These are phyloP conservation scores for Dynastes grantii DNA, from an alignment of 2,888 invertebrate genomes.

Conservation along the genomic window DNA sequence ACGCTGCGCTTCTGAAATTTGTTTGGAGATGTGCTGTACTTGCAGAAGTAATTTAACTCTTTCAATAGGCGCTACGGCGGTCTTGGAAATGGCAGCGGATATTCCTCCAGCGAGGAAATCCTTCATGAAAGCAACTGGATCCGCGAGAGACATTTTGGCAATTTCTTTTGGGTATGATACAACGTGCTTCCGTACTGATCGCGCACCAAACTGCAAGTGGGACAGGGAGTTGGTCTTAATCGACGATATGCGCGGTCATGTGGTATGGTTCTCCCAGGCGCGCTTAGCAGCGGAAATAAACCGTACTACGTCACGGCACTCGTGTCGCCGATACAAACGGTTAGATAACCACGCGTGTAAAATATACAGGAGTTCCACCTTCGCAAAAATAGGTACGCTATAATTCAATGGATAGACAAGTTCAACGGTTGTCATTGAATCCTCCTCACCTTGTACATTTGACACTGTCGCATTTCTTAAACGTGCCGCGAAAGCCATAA, in stretches of 20 bases:
- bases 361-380: slow-evolving; percentile 7
- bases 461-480: not conserved
- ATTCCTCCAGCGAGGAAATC: slow-evolving; percentile 94
- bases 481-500: not conserved
- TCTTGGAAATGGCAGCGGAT: slow-evolving; percentile 95
- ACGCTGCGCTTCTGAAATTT: slow-evolving; percentile 86
- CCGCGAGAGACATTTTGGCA: slow-evolving; percentile 65
- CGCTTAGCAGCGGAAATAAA: slow-evolving; percentile 56
- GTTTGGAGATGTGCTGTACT: slow-evolving; percentile 94
- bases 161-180: slow-evolving; percentile 56
- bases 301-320: slow-evolving; percentile 54
- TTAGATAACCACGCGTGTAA: slow-evolving; percentile 37
- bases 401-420: slow-evolving; percentile 42
- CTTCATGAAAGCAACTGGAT: slow-evolving; percentile 89
- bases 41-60: slow-evolving; percentile 94
- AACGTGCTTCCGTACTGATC: slow-evolving; percentile 68
- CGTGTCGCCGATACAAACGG: slow-evolving; percentile 35
- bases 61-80: slow-evolving; percentile 95
- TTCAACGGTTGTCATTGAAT: slow-evolving; percentile 49
- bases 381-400: slow-evolving; percentile 27
- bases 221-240: slow-evolving; percentile 65
- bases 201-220: slow-evolving; percentile 74
- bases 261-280: slow-evolving; percentile 64
- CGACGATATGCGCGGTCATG: slow-evolving; percentile 61
- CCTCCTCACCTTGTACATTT: slow-evolving; percentile 34